Evolutionary conservation across 2,888 invertebrate genomes (phyloP), one percentile per base, ranked within the genome.

Genomic region (Scaptomyza tumidula): DNA sequence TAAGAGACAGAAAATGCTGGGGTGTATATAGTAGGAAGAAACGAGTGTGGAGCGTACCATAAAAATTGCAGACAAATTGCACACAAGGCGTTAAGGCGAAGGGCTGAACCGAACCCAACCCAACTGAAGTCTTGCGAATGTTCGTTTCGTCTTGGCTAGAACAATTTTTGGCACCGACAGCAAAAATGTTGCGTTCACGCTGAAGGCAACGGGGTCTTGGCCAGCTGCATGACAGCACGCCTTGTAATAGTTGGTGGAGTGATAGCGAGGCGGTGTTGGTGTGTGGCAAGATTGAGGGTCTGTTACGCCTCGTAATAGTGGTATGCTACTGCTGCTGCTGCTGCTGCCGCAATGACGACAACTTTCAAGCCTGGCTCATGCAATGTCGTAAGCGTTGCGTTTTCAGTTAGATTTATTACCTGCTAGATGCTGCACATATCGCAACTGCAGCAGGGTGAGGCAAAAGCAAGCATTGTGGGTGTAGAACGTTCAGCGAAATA

Each of bases 371-470:
- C 80, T 76, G 60, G 80, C 85, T 16, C 16, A 76, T 84, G 86
- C 86, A 77, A 79, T 63, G 83, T 83, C 83, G 84, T 80, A 83
- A 85, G 83, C 86, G 83, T 75, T 75, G 83, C 84, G 86, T 86
- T 84, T 83, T 84, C 82, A 80, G 75, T 85, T 82, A 86, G 86
- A 86, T 86, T 86, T 86, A 86, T 86, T 86, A 86, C 86, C 86
- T 86, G 86, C 83, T 86, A 86, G 85, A 85, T 85, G 85, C 84
- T 85, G 85, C 83, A 85, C 83, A 83, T 83, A 83, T 82, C 85
- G 73, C 53, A 39, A 9, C 14, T 14, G 39, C 0, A 68, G 65
- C 59, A 54, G 10, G 35, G 6, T 0, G n/a, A 13, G 19, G 6
- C 0, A 10, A 14, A 2, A 27, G n/a, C 1, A n/a, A 6, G 9